Base-by-base conservation (phyloP, 2,797 vertebrate species). In the Scomberomorus guttatus region DNA sequence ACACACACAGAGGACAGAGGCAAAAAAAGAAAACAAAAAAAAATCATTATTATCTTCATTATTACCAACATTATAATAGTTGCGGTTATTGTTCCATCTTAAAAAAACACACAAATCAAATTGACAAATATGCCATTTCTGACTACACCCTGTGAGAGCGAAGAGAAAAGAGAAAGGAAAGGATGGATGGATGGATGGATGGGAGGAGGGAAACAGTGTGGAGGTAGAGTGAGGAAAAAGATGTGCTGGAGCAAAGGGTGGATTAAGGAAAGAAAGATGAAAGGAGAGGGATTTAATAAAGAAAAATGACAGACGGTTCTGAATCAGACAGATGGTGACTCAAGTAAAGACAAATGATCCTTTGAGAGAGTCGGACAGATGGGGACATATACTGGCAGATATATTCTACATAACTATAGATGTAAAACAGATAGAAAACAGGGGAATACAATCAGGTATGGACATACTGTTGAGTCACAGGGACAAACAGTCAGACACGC, bases 61-160 rank as follows among this genome's bases (percentile, higher is more conserved):
- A 82, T 85, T 81, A 84, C 50, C 83, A 86, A 90, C 77, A 56
- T 81, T 79, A 72, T 75, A 68, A 81, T 61, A 72, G 59, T 51
- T 78, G 67, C 58, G 75, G 76, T 89, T 87, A 85, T 75, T 84
- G 51, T 88, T 87, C 85, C 51, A 74, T 77, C 83, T 64, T 15
- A 42, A 65, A 72, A 72, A 79, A 77, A 80, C 54, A 80, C 87
- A 86, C 27, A 86, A 92, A 93, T 84, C 66, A 90, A 77, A 77
- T 15, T 17, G 79, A 89, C 82, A 63, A 75, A 90, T 67, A 79
- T 75, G 67, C 80, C 79, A 82, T 76, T 58, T 60, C 79, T 52
- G 5, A 81, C 69, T 82, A 80, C 81, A 91, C 67, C 77, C 71
- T 51, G 18, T 63, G 72, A 75, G 48, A 83, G 56, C 9, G 22